Base-by-base conservation (phyloP, 1,140 invertebrate species). In the Achroia grisella region DNA sequence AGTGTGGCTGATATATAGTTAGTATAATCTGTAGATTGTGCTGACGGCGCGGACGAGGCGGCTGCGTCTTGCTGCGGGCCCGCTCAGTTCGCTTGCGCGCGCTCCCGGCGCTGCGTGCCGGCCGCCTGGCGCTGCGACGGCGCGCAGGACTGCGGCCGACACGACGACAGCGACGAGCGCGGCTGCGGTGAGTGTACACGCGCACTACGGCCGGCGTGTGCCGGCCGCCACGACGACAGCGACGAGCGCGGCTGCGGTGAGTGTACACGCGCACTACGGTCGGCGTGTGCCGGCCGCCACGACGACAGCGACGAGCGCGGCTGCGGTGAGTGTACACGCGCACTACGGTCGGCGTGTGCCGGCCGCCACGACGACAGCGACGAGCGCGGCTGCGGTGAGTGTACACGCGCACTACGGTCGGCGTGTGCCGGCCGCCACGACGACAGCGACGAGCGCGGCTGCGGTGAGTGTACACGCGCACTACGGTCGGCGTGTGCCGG, bases 81-180 rank as follows among this genome's bases (percentile, higher is more conserved):
- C 8, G 51, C 46, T 8, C 40, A 47, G 44, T 50, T 36, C 28
- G 31, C 28, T 8, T 51, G 52, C 52, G 47, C 86, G 85, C 53
- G 35, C 44, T 66, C 62, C 17, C 56, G 61, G 5, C 87, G 91
- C 10, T 96, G 94, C 74, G 92, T 96, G 54, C 92, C 94, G 1
- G 77, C 87, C 31, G 80, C 91, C 13, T 96, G 94, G 94, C 88
- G 91, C 52, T 97, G 95, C 81, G 94, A 95, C 72, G 90, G 90
- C 2, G 88, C 90, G 54, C 73, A 74, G 23, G 93, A 94, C 68
- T 95, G 93, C 70, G 89, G 89, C 43, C 46, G 44, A 8, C 48
- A 39, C 11, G 75, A 87, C 52, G 89, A 89, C 52, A 93, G 90
- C 14, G 97, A 98, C 75, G 95, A 97, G 71, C 47, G 70, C 3